Percentiles rank a stretch among this genome's conserved stretches.
phyloP scores from a whole-genome alignment of 64 coral and sea anemone genomes.

The Actinia tenebrosa region DNA sequence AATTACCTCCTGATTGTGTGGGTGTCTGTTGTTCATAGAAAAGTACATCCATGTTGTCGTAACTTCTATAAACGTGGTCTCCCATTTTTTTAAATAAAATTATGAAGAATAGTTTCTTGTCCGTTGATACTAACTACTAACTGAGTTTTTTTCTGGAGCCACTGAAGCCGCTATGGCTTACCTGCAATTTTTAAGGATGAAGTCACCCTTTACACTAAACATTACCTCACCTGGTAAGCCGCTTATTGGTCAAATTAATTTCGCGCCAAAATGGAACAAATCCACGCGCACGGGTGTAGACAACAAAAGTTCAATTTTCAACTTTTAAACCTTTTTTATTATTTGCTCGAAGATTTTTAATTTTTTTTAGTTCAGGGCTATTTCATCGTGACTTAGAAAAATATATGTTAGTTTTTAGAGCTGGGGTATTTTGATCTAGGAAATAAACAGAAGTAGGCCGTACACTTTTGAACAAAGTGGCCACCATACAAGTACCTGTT shows the following conservation, averaged over 20 bases:
- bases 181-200: conserved; percentile 82
- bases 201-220: conserved; percentile 75
- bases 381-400: background rate
- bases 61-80: conserved; percentile 54
- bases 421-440: background rate
- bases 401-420: background rate
- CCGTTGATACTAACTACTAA: conserved; percentile 42
- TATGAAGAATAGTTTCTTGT: conserved; percentile 36
- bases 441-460: background rate
- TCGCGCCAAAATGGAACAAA: conserved; percentile 35
- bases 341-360: background rate
- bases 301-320: background rate
- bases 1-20: conserved; percentile 28
- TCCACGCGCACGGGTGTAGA: background rate
- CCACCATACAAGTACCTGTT: conserved; percentile 6
- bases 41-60: conserved; percentile 70
- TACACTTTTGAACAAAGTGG: background rate
- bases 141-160: conserved; percentile 6
- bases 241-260: conserved; percentile 43
- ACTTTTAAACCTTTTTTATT: background rate
- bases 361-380: background rate
- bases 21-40: conserved; percentile 72
- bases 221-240: conserved; percentile 84
- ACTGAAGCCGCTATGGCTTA: conserved; percentile 88
- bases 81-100: conserved; percentile 63